Conservation (phyloP, 1,140 invertebrate genomes). For the Cydia splendana region DNA sequence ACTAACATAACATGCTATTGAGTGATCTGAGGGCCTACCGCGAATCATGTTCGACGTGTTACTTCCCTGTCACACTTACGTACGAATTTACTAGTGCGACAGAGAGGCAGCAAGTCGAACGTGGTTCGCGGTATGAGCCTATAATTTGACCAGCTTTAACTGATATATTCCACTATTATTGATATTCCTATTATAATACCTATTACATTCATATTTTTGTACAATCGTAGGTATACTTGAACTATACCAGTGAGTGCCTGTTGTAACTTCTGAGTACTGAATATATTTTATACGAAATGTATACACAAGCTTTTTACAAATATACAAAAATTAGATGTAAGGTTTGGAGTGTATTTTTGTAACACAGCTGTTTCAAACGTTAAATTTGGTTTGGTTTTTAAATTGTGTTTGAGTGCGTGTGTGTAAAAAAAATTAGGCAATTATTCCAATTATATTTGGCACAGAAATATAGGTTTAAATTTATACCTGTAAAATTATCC, state of each 20-base stretch:
- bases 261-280: slow-evolving; percentile 3
- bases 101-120: too few relatives aligned
- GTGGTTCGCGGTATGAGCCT: too few relatives aligned
- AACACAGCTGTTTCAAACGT: not conserved
- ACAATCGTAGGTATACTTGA: not conserved
- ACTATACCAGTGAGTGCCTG: slow-evolving; percentile 19
- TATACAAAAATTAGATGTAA: slow-evolving; percentile 5
- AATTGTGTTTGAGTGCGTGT: slow-evolving; percentile 4
- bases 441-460: not conserved
- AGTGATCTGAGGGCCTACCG: too few relatives aligned
- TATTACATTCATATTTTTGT: not conserved
- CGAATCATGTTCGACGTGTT: too few relatives aligned
- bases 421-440: not conserved
- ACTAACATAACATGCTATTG: too few relatives aligned
- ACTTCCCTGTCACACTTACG: too few relatives aligned
- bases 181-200: not conserved
- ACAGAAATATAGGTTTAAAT: not conserved
- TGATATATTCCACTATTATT: not conserved
- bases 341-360: slow-evolving; percentile 3
- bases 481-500: not conserved
- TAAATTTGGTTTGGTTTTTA: not conserved
- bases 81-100: too few relatives aligned
- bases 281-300: slow-evolving; percentile 29
- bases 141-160: not conserved
- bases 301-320: not conserved